These are phyloP conservation scores for Apoderus coryli DNA, from an alignment of 2,888 invertebrate genomes.

Conservation along the genomic window DNA sequence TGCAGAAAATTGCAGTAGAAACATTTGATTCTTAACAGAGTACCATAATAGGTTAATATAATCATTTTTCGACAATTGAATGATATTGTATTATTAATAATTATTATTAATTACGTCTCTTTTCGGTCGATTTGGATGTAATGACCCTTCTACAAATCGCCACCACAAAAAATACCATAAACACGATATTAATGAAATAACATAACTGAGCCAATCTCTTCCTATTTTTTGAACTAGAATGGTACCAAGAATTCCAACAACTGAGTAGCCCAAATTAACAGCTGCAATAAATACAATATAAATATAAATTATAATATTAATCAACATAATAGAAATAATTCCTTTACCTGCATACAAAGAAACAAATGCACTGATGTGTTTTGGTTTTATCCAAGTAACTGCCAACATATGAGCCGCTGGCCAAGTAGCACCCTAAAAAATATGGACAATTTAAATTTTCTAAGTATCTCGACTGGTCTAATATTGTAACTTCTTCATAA, in stretches of 20 bases:
- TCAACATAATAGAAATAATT: conserved; percentile 2
- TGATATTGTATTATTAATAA: neutral
- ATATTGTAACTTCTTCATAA: neutral
- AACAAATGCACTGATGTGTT: conserved; percentile 39
- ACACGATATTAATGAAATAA: conserved; percentile 34
- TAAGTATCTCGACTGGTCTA: neutral
- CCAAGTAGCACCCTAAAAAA: conserved; percentile 39
- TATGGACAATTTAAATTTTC: conserved; percentile 1
- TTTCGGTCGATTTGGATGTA: conserved; percentile 33
- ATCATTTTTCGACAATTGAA: conserved; percentile 1
- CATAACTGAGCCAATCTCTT: conserved; percentile 39
- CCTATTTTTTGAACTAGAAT: conserved; percentile 37
- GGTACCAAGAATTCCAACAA: conserved; percentile 39
- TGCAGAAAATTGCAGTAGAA: too few relatives aligned
- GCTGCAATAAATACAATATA: conserved; percentile 27
- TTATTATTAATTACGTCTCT: conserved; percentile 26
- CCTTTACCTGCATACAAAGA: conserved; percentile 39
- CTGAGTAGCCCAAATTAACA: conserved; percentile 40
- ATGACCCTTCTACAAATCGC: conserved; percentile 39
- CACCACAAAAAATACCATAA: conserved; percentile 42
- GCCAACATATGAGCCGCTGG: conserved; percentile 44
- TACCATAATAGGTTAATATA: too few relatives aligned
- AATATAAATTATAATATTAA: neutral
- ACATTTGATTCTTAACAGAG: too few relatives aligned
- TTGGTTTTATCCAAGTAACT: conserved; percentile 43